phyloP scores from a whole-genome alignment of 2,797 vertebrate species.

The Poeciliopsis infans region DNA sequence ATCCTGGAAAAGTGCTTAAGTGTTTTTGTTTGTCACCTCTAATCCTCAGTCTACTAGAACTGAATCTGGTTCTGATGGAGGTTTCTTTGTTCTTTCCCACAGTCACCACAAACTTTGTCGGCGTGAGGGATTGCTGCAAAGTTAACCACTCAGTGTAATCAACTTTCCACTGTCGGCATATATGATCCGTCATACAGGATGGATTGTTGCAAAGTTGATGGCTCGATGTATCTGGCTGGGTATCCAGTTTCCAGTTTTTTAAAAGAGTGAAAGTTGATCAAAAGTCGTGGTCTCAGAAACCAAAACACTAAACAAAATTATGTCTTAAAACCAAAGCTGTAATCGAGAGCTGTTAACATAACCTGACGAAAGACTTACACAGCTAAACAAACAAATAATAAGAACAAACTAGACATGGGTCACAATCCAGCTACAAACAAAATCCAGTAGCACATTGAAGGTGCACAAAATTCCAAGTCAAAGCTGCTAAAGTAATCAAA shows the following conservation, averaged over 20 bases:
- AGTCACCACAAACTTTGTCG: background rate
- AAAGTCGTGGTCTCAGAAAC: no score
- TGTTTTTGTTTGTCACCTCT: background rate
- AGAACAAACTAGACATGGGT: no score
- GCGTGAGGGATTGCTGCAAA: background rate
- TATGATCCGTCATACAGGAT: background rate
- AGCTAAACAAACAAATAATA: no score
- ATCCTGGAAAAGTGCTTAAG: background rate
- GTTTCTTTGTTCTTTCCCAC: background rate
- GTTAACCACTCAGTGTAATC: background rate
- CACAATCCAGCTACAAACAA: no score
- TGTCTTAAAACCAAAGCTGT: no score
- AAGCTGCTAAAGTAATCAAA: no score
- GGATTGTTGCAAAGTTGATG: background rate
- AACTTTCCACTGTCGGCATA: background rate
- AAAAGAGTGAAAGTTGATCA: no score
- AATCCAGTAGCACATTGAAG: no score
- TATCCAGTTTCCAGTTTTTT: background rate
- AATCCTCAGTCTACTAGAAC: background rate
- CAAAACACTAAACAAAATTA: no score
- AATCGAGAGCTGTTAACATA: no score
- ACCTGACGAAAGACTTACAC: no score
- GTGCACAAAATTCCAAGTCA: no score
- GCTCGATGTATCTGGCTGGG: background rate
- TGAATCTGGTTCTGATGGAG: background rate